Base-by-base conservation (phyloP, 2,797 vertebrate genomes). In the Eptatretus atami region DNA sequence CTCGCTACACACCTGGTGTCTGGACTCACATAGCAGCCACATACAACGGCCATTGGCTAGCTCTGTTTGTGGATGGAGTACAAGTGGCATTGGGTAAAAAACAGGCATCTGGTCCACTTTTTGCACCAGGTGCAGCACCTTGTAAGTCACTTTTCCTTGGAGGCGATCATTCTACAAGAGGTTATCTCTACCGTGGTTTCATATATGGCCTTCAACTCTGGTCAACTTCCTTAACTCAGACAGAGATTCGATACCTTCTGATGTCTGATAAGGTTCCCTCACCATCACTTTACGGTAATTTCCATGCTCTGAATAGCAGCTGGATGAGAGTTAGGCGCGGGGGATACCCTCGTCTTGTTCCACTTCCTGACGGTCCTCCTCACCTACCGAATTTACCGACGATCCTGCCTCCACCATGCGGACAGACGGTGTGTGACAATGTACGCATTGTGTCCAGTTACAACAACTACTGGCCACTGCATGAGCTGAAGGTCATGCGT, bases 1-100 rank as follows among this genome's bases (percentile, higher is more conserved):
- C 74, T 63, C 77, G 74, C 63, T 95, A 92, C 74, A 76, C 54
- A 14, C 74, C 78, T 0, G 74, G 76, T 65, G 68, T 64, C 1
- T 95, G 90, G 90, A 83, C 80, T 6, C 86, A 93, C 55, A 69
- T 98, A 68, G 78, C 82, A 1, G 84, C 76, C 67, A 81, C 76
- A 65, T 98, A 98, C 1, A 76, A 82, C 0, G 82, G 87, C 63
- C 77, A 8, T 64, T 76, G 75, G 71, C 83, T 88, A 80, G 69
- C 73, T 15, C 74, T 95, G 52, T 92, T 84, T 15, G 72, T 95
- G 64, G 80, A 95, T 1, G 85, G 90, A 63, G 78, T 78, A 2
- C 83, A 74, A 69, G 82, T 90, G 31, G 82, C 80, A 52, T 80
- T 75, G 1, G 80, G 79, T 12, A n/a, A 24, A n/a, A 24, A n/a